These are phyloP conservation scores for Mobula birostris DNA, from an alignment of 2,113 vertebrate genomes.

Conservation along the genomic window DNA sequence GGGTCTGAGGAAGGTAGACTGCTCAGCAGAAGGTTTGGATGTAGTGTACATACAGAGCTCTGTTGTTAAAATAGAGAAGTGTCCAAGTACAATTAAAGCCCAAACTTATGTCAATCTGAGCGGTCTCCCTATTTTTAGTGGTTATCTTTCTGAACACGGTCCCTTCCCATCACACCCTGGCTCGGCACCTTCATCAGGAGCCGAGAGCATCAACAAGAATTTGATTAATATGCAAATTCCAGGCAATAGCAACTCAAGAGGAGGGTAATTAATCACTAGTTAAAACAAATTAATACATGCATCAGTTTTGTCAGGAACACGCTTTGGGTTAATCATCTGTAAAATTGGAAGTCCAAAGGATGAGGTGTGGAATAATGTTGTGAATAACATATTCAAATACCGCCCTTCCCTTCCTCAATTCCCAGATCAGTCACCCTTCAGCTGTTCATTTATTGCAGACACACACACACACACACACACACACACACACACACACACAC, in stretches of 20 bases:
- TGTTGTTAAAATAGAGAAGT: neutral
- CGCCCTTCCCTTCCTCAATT: neutral
- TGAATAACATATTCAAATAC: constrained; percentile 17
- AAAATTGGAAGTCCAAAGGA: constrained; percentile 45
- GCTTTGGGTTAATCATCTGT: constrained; percentile 44
- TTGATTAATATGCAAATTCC: constrained; percentile 48
- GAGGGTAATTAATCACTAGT: constrained; percentile 45
- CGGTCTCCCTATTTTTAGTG: neutral
- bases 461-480: neutral
- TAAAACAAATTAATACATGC: constrained; percentile 47
- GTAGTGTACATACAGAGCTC: neutral
- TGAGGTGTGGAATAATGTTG: constrained; percentile 28
- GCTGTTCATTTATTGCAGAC: neutral
- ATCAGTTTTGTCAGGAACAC: constrained; percentile 44
- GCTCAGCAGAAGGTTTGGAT: neutral
- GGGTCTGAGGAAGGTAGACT: neutral
- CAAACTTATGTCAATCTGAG: neutral
- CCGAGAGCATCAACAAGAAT: constrained; percentile 31
- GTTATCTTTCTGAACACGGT: neutral
- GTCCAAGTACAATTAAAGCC: neutral
- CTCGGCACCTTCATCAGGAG: neutral
- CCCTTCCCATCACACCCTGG: neutral
- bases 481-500: too few species aligned
- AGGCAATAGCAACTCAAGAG: constrained; percentile 6
- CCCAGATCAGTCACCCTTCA: neutral